phyloP scores from a whole-genome alignment of 2,113 vertebrate genomes.

The Struthio camelus region DNA sequence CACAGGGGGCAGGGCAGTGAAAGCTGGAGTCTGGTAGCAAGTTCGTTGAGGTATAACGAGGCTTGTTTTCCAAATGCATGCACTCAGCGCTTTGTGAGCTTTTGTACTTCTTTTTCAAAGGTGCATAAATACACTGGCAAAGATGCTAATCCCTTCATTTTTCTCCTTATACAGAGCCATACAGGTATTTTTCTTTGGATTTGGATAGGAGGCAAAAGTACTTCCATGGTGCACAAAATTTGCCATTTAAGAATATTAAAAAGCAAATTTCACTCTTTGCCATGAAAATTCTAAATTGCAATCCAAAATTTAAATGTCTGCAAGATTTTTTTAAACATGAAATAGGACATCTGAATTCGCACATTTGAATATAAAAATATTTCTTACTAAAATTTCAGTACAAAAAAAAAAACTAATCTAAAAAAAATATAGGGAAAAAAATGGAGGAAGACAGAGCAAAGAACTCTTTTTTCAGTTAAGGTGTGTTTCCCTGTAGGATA shows the following conservation, averaged over 20 bases:
- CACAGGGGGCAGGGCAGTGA: not conserved
- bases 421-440: not conserved
- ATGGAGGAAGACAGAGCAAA: not conserved
- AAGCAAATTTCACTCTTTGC: not conserved
- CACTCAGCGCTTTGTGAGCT: not conserved
- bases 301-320: not conserved
- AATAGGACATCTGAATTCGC: not conserved
- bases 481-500: rapidly evolving
- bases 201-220: not conserved
- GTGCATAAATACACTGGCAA: not conserved
- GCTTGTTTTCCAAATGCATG: not conserved
- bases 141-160: not conserved
- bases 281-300: not conserved
- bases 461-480: not conserved
- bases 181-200: not conserved
- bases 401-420: not conserved
- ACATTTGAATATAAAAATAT: not conserved
- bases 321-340: not conserved
- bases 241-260: not conserved
- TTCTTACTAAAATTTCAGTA: not conserved
- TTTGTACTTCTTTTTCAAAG: not conserved
- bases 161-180: not conserved
- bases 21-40: not conserved
- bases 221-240: not conserved
- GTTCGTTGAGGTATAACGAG: not conserved